Percentiles rank a stretch among this genome's conserved stretches.
phyloP scores from a whole-genome alignment of 2,797 vertebrate genomes.

The Cercopithecus hamlyni region DNA sequence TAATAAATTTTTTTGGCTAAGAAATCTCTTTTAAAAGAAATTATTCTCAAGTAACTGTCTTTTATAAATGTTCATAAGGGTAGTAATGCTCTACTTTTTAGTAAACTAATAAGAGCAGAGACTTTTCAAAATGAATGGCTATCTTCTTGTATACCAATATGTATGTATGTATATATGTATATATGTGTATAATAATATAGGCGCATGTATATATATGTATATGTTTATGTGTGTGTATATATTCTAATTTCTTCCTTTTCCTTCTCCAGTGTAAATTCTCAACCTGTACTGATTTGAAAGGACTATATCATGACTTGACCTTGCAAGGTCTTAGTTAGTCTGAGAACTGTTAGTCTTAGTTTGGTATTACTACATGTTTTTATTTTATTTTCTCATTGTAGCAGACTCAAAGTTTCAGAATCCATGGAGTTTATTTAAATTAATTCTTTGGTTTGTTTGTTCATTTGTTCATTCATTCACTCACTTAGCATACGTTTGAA shows the following conservation, averaged over 20 bases:
- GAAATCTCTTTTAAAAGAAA: not conserved
- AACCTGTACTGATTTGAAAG: not conserved
- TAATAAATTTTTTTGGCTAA: not conserved
- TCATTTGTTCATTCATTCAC: not conserved
- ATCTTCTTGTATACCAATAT: not conserved
- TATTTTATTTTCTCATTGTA: slow-evolving; percentile 1
- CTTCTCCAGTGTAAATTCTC: not conserved
- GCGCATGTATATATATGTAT: not conserved
- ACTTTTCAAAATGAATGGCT: not conserved
- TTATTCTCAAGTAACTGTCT: not conserved
- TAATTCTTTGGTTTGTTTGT: not conserved
- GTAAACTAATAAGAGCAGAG: not conserved
- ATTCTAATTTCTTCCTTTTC: not conserved
- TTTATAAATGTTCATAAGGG: not conserved
- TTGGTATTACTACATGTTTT: not conserved
- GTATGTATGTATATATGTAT: not conserved
- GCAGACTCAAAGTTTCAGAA: not conserved
- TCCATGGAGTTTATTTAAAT: slow-evolving; percentile 5
- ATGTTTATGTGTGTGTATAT: not conserved
- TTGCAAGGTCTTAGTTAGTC: not conserved
- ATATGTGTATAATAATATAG: not conserved
- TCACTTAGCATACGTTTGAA: not conserved
- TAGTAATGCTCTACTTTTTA: not conserved
- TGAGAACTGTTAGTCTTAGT: not conserved
- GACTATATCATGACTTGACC: not conserved